Evolutionary conservation across 2,113 vertebrate species (phyloP), one percentile per base, ranked within the genome.

Genomic region (Pelmatolapia mariae): DNA sequence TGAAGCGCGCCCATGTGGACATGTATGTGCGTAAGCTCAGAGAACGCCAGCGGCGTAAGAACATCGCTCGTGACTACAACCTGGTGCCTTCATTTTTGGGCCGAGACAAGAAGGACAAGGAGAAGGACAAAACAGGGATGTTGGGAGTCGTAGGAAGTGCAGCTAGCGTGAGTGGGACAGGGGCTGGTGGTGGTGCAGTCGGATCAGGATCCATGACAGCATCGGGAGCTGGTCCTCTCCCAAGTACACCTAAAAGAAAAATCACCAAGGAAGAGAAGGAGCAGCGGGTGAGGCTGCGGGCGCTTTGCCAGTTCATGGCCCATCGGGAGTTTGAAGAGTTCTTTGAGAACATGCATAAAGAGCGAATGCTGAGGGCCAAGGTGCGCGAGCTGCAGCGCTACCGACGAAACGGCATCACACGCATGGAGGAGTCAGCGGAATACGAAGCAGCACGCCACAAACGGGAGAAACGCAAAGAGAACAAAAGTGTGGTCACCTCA

Each of bases 231-330:
- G 93, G 87, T 10, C 54, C 93, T 31, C 59, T 89, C 81, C 82
- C 87, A 2, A 84, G 76, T 4, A 88, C 96, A 2, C 96, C 96
- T 36, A 98, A 97, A 87, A 95, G 98, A 7, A 99, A 99, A 96
- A 96, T 99, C 92, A 97, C 96, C 1, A 99, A 99, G 93, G 99
- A 99, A 47, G 99, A 99, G 96, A 97, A 97, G 87, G 99, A 99
- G 91, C 88, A 98, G 96, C 96, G 98, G 84, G 91, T 97, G 10
- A 96, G 98, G 81, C 93, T 99, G 86, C 94, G 98, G 89, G 97
- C 97, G 1, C 96, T 99, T 9, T 99, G 98, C 81, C 99, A 99
- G 96, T 99, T 99, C 90, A 98, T 99, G 99, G 98, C 98, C 1
- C 97, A 97, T 76, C 97, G 98, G 47, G 98, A 99, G 92, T 97